Base-by-base conservation (phyloP, 2,113 vertebrate species). In the Oenanthe melanoleuca region DNA sequence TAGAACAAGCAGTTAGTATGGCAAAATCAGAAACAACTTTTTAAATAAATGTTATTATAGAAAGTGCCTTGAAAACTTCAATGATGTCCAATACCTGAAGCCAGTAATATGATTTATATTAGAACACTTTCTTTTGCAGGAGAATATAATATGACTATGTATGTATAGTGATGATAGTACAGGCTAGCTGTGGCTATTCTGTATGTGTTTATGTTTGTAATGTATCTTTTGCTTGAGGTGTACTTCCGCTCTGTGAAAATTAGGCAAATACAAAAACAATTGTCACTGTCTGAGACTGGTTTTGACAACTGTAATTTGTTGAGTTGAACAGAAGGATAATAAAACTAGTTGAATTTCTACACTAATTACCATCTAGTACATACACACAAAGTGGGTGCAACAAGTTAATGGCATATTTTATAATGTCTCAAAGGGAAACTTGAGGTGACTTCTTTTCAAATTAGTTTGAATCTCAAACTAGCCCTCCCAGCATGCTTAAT, bases 361-460 rank as follows among this genome's bases (percentile, higher is more conserved):
- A 26, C 65, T 93, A 80, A 83, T 95, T 95, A 49, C 80, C 49
- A 70, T 83, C 45, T 53, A 69, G 64, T 74, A 52, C 67, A 80
- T 90, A 37, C 67, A 75, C 31, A 75, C 23, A 79, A 92, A 84
- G 92, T 90, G n/a, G 49, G 59, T 78, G 61, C 72, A 84, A 59
- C 57, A 94, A 65, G 95, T 95, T 88, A 93, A 71, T 65, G 82
- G 37, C 53, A 3, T 95, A 38, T 90, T 90, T 93, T 95, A n/a
- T 71, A 69, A 93, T 78, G 72, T 93, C 90, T 91, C 80, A 77
- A 75, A 88, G 89, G 85, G 56, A 95, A 95, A 55, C 66, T 95
- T 89, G 59, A 94, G 29, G 59, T 87, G 86, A 92, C 81, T 77
- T 93, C 50, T 86, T 95, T 95, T 82, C 59, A 82, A 85, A 71